Conservation (phyloP, 2,888 invertebrate species). For the Tachina fera region DNA sequence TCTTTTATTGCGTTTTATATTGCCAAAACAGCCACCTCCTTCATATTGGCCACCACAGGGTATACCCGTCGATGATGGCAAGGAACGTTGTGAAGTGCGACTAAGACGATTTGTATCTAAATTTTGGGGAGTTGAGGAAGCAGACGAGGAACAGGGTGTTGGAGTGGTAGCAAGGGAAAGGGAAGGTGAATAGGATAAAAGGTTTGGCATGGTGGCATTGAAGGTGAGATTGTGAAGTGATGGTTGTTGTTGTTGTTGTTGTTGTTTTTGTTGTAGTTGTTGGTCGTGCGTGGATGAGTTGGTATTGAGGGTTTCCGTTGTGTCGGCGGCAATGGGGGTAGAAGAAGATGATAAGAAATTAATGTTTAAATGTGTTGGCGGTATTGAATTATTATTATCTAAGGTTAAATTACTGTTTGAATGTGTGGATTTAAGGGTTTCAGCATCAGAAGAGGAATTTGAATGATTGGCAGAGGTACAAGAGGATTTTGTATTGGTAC, state of each 20-base stretch:
- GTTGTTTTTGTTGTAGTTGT: conserved; percentile 17
- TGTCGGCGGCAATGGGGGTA: conserved; percentile 47
- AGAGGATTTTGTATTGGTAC: conserved; percentile 66
- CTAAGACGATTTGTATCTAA: conserved; percentile 80
- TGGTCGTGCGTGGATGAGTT: conserved; percentile 10
- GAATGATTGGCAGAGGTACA: conserved; percentile 70
- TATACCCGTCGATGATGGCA: conserved; percentile 66
- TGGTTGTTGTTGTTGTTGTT: conserved; percentile 16
- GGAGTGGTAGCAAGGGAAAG: conserved; percentile 51
- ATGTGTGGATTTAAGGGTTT: conserved; percentile 71
- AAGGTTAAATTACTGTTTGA: conserved; percentile 69
- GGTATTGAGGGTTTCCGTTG: conserved; percentile 35
- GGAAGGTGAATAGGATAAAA: conserved; percentile 45
- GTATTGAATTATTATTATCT: conserved; percentile 66
- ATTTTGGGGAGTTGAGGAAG: conserved; percentile 69
- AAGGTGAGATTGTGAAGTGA: conserved; percentile 44
- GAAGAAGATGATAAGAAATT: conserved; percentile 71
- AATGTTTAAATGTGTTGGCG: conserved; percentile 66
- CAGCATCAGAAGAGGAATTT: conserved; percentile 71
- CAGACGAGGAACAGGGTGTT: conserved; percentile 68
- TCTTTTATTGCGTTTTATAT: conserved; percentile 81
- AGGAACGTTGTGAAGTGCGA: conserved; percentile 68
- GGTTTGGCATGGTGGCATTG: conserved; percentile 43
- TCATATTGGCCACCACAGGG: conserved; percentile 67
- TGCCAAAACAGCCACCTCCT: conserved; percentile 55